Base-by-base conservation (phyloP, 2,113 vertebrate genomes). In the Isurus oxyrinchus region DNA sequence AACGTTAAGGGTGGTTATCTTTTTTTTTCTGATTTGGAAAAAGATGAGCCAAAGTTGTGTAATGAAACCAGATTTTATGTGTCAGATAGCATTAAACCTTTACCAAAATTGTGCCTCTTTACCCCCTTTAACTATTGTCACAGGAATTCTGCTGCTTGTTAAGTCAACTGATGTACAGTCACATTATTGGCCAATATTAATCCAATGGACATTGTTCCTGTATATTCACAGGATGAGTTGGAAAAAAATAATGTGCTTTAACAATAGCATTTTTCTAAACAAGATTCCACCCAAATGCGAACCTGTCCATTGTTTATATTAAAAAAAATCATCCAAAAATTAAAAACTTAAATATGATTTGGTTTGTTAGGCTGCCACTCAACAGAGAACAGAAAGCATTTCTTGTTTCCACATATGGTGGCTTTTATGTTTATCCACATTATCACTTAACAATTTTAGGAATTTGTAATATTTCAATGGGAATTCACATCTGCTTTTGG, bases 401-500 rank as follows among this genome's bases (percentile, higher is more conserved):
- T 23, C 31, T 19, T 35, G n/a, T 63, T 23, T 63, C 35, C 59
- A 93, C 14, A 93, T 23, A 63, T n/a, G 63, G 55, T 59, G 57
- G 10, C 35, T 49, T 91, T 19, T 88, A 31, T 61, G 55, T 57
- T 90, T 90, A 90, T 57, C 31, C 31, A 2, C 14, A 63, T 93
- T 44, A 35, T 63, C 19, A 19, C 40, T 84, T 84, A 19, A 84
- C 40, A 84, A 84, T 84, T 21, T 93, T 40, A 63, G 90, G 31
- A n/a, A 93, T 63, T 35, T 93, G 5, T 40, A 63, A 63, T 1
- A 63, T 93, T 93, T 63, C 57, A 63, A 63, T 40, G 59, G 16
- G 90, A 93, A 93, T 93, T 93, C 57, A 63, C 13, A 23, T n/a
- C 90, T 84, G 81, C 81, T 49, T 84, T 84, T 84, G 61, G 14